Percentiles rank a stretch among this genome's conserved stretches.
Conservation (phyloP, 2,113 vertebrate genomes). For the Dipodomys merriami region DNA sequence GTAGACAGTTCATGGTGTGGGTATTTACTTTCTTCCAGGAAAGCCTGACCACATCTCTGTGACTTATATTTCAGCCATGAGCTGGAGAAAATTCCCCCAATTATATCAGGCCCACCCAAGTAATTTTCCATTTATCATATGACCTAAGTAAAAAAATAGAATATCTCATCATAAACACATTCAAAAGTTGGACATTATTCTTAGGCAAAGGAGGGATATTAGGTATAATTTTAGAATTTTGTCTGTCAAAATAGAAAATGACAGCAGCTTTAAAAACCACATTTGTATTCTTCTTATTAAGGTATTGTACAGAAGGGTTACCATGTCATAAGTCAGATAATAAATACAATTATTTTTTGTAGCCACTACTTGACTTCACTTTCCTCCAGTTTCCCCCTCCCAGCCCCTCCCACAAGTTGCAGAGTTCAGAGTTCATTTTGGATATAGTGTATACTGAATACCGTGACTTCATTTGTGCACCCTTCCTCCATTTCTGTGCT, state of each 20-base stretch:
- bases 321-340: too few species aligned
- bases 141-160: background rate
- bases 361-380: too few species aligned
- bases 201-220: background rate
- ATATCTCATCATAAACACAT: background rate
- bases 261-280: too few species aligned
- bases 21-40: background rate
- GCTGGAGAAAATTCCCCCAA: background rate
- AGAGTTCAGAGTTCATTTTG: too few species aligned
- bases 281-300: too few species aligned
- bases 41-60: background rate
- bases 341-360: too few species aligned
- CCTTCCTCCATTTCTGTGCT: too few species aligned
- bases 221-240: background rate
- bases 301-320: too few species aligned
- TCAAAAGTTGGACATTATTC: background rate
- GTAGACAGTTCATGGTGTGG: background rate
- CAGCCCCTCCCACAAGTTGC: too few species aligned
- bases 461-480: too few species aligned
- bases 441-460: too few species aligned
- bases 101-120: background rate
- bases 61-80: background rate
- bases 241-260: background rate
- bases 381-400: too few species aligned
- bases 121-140: background rate